Conservation (phyloP, 2,888 invertebrate species). For the Liodrosophila aerea region DNA sequence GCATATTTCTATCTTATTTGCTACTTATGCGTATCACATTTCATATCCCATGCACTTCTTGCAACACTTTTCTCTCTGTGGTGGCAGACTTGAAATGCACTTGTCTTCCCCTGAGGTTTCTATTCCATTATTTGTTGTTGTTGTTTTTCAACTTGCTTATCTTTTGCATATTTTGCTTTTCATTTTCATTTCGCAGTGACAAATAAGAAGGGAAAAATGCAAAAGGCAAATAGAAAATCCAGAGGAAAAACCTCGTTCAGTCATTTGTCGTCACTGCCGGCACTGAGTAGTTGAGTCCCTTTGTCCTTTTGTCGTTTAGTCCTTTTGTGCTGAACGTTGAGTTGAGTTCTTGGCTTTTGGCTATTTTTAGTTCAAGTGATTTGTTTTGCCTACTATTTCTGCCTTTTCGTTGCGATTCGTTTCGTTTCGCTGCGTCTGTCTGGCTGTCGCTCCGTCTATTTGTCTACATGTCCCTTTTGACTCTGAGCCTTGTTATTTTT, state of each 20-base stretch:
- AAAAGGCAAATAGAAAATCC: slow-evolving; percentile 9
- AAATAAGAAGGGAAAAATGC: slow-evolving; percentile 46
- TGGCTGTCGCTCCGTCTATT: slow-evolving; percentile 4
- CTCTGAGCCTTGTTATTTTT: slow-evolving; percentile 58
- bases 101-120: slow-evolving; percentile 10
- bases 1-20: slow-evolving; percentile 19
- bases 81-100: neutral
- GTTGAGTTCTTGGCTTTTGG: slow-evolving; percentile 38
- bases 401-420: neutral
- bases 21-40: slow-evolving; percentile 34
- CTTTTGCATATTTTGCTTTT: slow-evolving; percentile 54
- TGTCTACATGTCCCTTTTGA: slow-evolving; percentile 23
- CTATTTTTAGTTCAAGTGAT: slow-evolving; percentile 71
- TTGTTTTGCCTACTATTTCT: slow-evolving; percentile 57
- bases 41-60: slow-evolving; percentile 19
- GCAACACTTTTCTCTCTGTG: slow-evolving; percentile 14
- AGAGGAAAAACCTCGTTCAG: slow-evolving; percentile 30
- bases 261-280: slow-evolving; percentile 34
- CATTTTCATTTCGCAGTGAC: slow-evolving; percentile 48
- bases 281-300: slow-evolving; percentile 4
- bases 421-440: neutral
- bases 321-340: neutral
- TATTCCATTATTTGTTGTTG: slow-evolving; percentile 8
- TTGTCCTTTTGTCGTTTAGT: slow-evolving; percentile 6
- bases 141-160: slow-evolving; percentile 20